phyloP scores from a whole-genome alignment of 92 coral and sea anemone species.

The Epizoanthus rinbou region DNA sequence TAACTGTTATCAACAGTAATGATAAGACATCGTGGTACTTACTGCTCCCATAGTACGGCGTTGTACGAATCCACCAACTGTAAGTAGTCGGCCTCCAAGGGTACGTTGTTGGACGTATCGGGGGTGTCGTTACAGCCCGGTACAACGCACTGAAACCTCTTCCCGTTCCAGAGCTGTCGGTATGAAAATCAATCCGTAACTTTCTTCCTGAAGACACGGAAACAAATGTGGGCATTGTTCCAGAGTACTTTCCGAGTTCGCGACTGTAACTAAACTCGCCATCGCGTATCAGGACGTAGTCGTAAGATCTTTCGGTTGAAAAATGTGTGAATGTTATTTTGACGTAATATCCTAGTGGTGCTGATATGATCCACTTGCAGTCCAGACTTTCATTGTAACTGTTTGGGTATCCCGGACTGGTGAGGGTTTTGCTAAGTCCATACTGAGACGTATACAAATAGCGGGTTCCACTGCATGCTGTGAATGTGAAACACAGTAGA shows the following conservation, averaged over 20 bases:
- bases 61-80: neutral
- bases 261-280: neutral
- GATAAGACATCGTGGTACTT: neutral
- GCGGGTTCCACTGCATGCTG: conserved; percentile 13
- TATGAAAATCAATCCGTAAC: neutral
- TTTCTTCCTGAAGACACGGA: conserved; percentile 14
- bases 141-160: conserved; percentile 1
- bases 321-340: neutral
- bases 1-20: too few relatives aligned
- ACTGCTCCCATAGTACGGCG: neutral
- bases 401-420: conserved; percentile 17
- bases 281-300: conserved; percentile 7
- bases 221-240: neutral
- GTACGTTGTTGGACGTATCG: neutral
- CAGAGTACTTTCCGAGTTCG: neutral
- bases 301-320: neutral
- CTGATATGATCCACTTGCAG: conserved; percentile 23
- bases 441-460: neutral
- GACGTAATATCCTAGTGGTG: neutral
- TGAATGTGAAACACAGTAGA: neutral
- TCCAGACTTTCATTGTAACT: neutral
- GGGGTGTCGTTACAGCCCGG: neutral
- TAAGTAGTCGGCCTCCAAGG: too few relatives aligned
- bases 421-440: neutral
- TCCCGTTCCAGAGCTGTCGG: neutral